Conservation (phyloP, 2,797 vertebrate genomes). For the Chanos chanos region DNA sequence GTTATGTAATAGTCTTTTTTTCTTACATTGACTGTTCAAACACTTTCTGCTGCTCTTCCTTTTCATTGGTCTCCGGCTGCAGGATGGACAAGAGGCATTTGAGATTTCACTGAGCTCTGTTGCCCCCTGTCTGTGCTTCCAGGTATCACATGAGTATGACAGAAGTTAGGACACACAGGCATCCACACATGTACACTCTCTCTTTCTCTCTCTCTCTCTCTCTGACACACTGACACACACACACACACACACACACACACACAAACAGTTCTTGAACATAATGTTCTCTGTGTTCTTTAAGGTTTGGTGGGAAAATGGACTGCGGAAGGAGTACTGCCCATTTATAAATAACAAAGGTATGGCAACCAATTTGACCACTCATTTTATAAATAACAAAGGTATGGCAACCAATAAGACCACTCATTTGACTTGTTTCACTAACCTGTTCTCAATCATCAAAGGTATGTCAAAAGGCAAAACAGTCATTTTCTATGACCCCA, state of each 20-base stretch:
- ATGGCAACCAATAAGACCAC: conserved; percentile 5
- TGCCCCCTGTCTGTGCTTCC: conserved; percentile 67
- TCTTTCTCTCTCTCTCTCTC: not conserved
- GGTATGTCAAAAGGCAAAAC: no score
- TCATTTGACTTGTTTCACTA: not conserved
- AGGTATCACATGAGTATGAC: conserved; percentile 49
- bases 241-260: not conserved
- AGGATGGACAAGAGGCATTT: conserved; percentile 26
- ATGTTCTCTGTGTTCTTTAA: conserved; percentile 25
- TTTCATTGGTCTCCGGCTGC: conserved; percentile 45
- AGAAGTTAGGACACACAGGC: not conserved
- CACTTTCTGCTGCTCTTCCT: not conserved
- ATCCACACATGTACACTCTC: not conserved
- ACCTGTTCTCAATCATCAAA: no score
- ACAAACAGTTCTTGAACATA: not conserved
- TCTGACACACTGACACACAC: not conserved
- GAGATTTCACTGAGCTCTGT: conserved; percentile 46
- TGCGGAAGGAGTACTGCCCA: conserved; percentile 54
- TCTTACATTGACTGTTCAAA: not conserved
- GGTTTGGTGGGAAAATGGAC: conserved; percentile 54
- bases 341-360: conserved; percentile 45
- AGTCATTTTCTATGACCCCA: no score
- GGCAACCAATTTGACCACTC: not conserved
- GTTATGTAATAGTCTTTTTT: no score
- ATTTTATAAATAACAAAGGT: conserved; percentile 53